Conservation (phyloP, 2,797 vertebrate genomes). For the Acanthurus lineatus region DNA sequence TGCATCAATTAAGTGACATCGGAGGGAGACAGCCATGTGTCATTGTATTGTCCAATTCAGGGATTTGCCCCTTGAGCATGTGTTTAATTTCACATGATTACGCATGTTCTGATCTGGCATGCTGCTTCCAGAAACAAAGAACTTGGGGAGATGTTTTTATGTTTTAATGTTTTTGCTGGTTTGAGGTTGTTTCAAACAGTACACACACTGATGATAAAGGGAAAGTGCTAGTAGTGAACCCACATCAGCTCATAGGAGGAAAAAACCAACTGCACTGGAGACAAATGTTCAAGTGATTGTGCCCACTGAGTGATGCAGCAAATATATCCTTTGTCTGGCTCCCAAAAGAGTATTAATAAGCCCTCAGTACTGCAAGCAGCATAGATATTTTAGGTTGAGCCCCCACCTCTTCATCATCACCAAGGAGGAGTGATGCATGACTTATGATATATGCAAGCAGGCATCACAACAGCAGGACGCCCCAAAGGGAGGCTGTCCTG, state of each 20-base stretch:
- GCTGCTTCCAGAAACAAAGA: not conserved
- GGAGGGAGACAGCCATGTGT: conserved; percentile 62
- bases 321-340: conserved; percentile 1
- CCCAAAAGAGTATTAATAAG: not conserved
- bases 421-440: conserved; percentile 30
- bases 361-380: conserved; percentile 32
- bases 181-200: not conserved
- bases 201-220: not conserved
- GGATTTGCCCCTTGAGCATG: conserved; percentile 63
- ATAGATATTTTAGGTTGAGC: conserved; percentile 33
- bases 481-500: conserved; percentile 50
- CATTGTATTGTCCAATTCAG: conserved; percentile 58
- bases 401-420: conserved; percentile 17
- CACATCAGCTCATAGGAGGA: not conserved
- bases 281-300: not conserved
- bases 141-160: not conserved
- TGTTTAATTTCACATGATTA: conserved; percentile 73
- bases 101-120: conserved; percentile 3
- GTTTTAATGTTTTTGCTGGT: no score
- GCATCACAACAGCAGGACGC: conserved; percentile 56
- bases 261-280: not conserved
- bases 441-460: conserved; percentile 44
- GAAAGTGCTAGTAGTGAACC: not conserved
- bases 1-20: conserved; percentile 75
- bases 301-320: conserved; percentile 2